Evolutionary conservation across 2,888 invertebrate genomes (phyloP), one percentile per base, ranked within the genome.

Genomic region (Euzetes globulus): DNA sequence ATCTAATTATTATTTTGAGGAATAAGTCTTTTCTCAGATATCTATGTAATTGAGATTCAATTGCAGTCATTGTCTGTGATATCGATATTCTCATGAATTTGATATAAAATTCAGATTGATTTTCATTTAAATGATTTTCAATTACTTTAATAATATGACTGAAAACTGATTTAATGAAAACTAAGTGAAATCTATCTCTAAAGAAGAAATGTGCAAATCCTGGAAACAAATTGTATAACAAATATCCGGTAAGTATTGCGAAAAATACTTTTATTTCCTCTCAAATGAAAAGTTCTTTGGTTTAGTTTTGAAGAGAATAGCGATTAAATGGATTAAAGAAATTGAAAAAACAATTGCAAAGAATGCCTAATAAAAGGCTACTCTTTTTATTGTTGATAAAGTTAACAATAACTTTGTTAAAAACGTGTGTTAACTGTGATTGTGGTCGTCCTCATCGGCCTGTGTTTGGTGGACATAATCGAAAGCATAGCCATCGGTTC

Each of bases 241-340:
- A 1, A 3, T 55, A 19, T 22, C 19, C 55, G 22, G 55, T 11
- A 22, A 55, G 22, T 22, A 4, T 55, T 55, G 9, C 25, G 22
- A 22, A n/a, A 55, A 17, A 19, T 55, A 4, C 5, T 19, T 55
- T 19, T 22, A 13, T 55, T 55, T 55, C 55, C 55, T 55, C 9
- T 25, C 22, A 55, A 6, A 19, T 50, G n/a, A 15, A 50, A 55
- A 5, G 3, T 55, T 7, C 3, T 55, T 55, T 55, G 2, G 4
- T 22, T 19, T 3, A 55, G 9, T 55, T 55, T 11, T 55, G 55
- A 55, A 55, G 47, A 47, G 13, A 47, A 47, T 17, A 13, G 5
- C 15, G 47, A 17, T 9, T 13, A 13, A 47, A 13, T 47, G 47
- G n/a, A 47, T 47, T 47, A 0, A 3, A 3, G 27, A 89, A 89